phyloP scores from a whole-genome alignment of 2,797 vertebrate species.

The Vireo griseus region DNA sequence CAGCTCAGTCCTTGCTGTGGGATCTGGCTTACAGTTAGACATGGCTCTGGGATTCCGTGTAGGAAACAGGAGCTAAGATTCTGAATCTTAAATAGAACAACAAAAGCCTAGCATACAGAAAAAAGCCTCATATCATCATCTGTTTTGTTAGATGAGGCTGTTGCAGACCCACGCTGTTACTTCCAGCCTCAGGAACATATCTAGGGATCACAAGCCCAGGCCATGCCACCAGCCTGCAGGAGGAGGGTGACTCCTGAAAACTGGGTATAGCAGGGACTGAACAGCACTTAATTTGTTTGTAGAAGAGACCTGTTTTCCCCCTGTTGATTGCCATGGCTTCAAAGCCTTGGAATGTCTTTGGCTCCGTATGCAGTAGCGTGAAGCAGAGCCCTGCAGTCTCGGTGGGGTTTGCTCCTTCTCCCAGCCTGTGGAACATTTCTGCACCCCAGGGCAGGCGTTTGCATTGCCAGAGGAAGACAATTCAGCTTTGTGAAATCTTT shows the following conservation, averaged over 20 bases:
- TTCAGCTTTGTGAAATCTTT: constrained; percentile 8
- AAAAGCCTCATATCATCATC: not conserved
- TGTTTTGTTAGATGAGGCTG: not conserved
- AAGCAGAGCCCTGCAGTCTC: not conserved
- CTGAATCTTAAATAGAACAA: not conserved
- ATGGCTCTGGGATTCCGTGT: not conserved
- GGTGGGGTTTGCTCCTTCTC: not conserved
- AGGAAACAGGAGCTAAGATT: not conserved
- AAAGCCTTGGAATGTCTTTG: not conserved
- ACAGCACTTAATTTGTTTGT: not conserved
- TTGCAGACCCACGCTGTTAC: not conserved
- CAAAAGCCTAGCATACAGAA: not conserved
- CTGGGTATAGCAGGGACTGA: not conserved
- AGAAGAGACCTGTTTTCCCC: not conserved
- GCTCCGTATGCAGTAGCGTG: fast-evolving
- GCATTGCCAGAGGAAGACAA: not conserved
- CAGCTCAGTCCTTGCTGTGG: not conserved
- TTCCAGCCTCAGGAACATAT: not conserved
- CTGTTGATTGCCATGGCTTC: not conserved
- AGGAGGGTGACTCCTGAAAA: not conserved
- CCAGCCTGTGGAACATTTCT: not conserved
- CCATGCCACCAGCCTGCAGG: not conserved
- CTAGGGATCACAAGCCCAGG: not conserved
- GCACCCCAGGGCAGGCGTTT: not conserved
- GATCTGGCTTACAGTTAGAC: fast-evolving